Conservation (phyloP, 2,113 vertebrate genomes). For the Todiramphus chloris region DNA sequence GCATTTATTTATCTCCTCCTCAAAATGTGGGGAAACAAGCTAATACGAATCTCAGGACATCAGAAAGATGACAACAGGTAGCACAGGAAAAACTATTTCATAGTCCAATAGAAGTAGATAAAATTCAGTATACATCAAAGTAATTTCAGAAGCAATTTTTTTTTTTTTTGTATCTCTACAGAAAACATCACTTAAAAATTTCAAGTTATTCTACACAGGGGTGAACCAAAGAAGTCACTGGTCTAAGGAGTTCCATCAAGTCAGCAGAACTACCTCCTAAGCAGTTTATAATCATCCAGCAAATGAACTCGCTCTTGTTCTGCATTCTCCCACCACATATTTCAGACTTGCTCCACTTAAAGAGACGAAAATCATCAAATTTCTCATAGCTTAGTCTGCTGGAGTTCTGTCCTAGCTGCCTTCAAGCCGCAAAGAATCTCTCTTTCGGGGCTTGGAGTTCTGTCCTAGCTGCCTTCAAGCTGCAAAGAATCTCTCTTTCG, state of each 20-base stretch:
- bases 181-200: constrained; percentile 52
- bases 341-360: neutral
- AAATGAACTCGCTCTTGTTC: rapidly evolving
- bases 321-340: neutral
- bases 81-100: constrained; percentile 60
- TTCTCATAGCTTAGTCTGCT: neutral
- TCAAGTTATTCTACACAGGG: constrained; percentile 4
- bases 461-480: neutral
- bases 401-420: neutral
- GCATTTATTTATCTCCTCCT: constrained; percentile 45
- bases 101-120: constrained; percentile 65
- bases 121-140: constrained; percentile 69
- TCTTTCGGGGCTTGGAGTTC: neutral
- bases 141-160: constrained; percentile 74
- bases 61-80: constrained; percentile 48
- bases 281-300: neutral
- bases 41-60: constrained; percentile 63
- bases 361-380: neutral
- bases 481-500: neutral
- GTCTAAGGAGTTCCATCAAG: neutral
- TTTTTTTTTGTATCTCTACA: constrained; percentile 24
- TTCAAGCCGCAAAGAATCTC: neutral
- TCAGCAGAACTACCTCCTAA: neutral
- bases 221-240: constrained; percentile 13
- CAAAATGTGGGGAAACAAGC: constrained; percentile 29